phyloP scores from a whole-genome alignment of 1,140 invertebrate species.

The Kradibia gibbosae region DNA sequence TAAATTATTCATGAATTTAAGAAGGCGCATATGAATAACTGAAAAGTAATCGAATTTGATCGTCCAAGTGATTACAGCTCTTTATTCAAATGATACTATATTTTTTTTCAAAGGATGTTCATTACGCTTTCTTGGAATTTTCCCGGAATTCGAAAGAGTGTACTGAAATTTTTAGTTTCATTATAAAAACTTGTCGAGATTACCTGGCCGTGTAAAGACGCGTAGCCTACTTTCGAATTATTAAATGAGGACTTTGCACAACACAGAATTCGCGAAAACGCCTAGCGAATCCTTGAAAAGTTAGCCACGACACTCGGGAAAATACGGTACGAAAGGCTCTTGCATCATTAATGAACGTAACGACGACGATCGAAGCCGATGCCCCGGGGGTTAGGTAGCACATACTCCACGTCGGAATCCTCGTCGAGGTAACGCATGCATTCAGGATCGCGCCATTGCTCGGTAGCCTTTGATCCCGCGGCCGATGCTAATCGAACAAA shows the following conservation, averaged over 20 bases:
- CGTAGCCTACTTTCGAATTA: neutral
- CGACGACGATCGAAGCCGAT: neutral
- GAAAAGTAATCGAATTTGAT: neutral
- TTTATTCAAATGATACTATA: too few relatives aligned
- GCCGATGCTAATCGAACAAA: constrained; percentile 24
- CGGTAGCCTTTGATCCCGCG: neutral
- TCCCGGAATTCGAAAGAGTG: too few relatives aligned
- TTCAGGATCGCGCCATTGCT: neutral
- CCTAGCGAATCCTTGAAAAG: neutral
- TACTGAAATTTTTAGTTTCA: too few relatives aligned
- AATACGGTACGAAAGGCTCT: neutral
- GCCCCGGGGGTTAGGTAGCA: too few relatives aligned
- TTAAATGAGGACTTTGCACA: neutral
- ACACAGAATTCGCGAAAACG: neutral
- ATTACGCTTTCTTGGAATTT: too few relatives aligned
- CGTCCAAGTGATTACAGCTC: too few relatives aligned
- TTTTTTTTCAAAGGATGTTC: too few relatives aligned
- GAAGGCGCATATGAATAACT: neutral
- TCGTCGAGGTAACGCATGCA: neutral
- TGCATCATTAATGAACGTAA: neutral
- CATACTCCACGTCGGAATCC: neutral
- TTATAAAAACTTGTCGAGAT: too few relatives aligned
- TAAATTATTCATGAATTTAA: neutral
- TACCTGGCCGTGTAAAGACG: neutral
- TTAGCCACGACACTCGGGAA: neutral